These are phyloP conservation scores for Mycalesis mineus DNA, from an alignment of 2,888 invertebrate species.

Conservation along the genomic window DNA sequence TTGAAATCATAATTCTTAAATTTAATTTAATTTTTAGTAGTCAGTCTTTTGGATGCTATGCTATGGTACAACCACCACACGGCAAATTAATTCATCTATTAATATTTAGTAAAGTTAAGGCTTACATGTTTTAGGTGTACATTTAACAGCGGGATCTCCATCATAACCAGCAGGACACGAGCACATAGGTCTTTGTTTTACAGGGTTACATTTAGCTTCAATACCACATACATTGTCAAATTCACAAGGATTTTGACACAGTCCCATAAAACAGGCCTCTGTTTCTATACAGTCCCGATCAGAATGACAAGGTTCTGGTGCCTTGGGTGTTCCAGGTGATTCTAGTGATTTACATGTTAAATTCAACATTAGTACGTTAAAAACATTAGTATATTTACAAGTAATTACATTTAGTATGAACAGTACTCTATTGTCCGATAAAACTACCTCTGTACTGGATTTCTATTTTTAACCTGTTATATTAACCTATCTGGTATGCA, in stretches of 20 bases:
- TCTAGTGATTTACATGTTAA: constrained; percentile 78
- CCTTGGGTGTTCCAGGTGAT: constrained; percentile 83
- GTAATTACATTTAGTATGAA: constrained; percentile 23
- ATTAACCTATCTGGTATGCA: constrained; percentile 1
- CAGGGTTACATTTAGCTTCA: constrained; percentile 87
- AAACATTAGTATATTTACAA: constrained; percentile 31
- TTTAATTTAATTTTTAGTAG: neutral
- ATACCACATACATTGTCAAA: constrained; percentile 86
- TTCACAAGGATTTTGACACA: constrained; percentile 90
- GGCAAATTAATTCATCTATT: constrained; percentile 24
- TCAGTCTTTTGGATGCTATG: neutral
- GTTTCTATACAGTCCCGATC: constrained; percentile 90
- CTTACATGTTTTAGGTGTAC: constrained; percentile 89
- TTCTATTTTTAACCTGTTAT: neutral
- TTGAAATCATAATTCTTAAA: neutral
- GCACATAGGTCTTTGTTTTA: constrained; percentile 90
- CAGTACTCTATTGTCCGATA: constrained; percentile 69
- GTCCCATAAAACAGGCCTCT: constrained; percentile 89
- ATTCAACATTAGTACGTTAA: constrained; percentile 60
- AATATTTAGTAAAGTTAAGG: constrained; percentile 79
- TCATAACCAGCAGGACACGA: constrained; percentile 88
- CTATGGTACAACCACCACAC: neutral
- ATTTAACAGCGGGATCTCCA: constrained; percentile 89
- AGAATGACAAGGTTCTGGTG: constrained; percentile 87
- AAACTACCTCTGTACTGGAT: constrained; percentile 41